A percentile compares a stretch with the other conserved stretches of the same genome.
Conservation (phyloP, 92 coral and sea anemone genomes). For the Parazoanthus swiftii region DNA sequence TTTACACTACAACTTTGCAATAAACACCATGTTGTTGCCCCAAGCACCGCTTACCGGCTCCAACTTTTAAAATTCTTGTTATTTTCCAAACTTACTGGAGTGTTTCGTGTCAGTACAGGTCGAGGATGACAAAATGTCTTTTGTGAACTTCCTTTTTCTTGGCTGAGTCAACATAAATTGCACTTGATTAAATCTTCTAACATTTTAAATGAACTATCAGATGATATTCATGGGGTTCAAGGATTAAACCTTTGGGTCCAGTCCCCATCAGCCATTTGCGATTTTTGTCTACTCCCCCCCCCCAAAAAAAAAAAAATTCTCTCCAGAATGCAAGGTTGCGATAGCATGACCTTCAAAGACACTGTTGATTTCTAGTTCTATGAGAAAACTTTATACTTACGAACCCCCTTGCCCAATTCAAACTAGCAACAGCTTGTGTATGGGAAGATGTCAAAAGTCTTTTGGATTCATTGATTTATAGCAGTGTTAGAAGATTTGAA, state of each 20-base stretch:
- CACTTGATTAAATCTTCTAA: background rate
- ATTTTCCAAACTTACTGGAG: background rate
- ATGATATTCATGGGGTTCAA: too few species aligned
- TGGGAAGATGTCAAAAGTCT: background rate
- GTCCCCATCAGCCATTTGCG: too few species aligned
- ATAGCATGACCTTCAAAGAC: too few species aligned
- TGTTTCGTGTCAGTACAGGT: background rate
- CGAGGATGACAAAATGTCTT: background rate
- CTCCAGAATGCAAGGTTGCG: too few species aligned
- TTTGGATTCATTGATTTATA: background rate
- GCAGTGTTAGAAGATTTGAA: background rate
- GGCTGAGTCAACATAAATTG: background rate
- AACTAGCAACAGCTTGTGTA: background rate
- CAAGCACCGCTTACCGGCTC: constrained; percentile 8
- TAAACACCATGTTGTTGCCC: constrained; percentile 22
- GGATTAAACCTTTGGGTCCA: too few species aligned
- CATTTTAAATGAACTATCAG: background rate
- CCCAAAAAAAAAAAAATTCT: too few species aligned
- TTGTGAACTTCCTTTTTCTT: background rate
- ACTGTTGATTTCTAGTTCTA: too few species aligned
- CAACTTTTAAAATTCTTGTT: background rate
- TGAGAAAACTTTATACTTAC: too few species aligned
- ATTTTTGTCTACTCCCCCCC: too few species aligned
- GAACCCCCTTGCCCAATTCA: background rate
- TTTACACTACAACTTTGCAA: background rate